These are phyloP conservation scores for Xyliphius kryptos DNA, from an alignment of 2,113 vertebrate species.

Conservation along the genomic window DNA sequence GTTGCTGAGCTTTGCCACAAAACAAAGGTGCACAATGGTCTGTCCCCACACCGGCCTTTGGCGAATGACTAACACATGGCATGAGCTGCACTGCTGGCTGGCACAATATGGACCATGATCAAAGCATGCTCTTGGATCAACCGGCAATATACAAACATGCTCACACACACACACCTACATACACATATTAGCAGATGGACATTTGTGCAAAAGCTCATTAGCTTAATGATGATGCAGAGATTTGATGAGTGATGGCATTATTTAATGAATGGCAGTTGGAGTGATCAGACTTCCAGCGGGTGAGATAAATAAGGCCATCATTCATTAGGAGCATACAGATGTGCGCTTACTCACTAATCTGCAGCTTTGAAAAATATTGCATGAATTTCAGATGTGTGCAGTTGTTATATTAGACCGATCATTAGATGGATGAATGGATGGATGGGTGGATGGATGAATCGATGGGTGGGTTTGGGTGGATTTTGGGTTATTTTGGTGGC, in stretches of 20 bases:
- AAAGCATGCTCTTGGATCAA: constrained; percentile 26
- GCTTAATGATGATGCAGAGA: constrained; percentile 16
- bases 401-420: too few relatives aligned
- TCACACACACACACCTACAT: too few relatives aligned
- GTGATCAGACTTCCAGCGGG: constrained; percentile 7
- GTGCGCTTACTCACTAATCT: constrained; percentile 1
- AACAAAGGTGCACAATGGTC: constrained; percentile 17
- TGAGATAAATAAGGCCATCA: constrained; percentile 9
- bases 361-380: not conserved
- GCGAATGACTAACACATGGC: constrained; percentile 37
- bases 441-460: too few relatives aligned
- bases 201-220: constrained; percentile 14
- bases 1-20: constrained; percentile 14
- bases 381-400: constrained; percentile 11
- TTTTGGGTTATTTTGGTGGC: too few relatives aligned
- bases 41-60: constrained; percentile 15
- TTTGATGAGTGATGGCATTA: constrained; percentile 17
- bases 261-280: constrained; percentile 16
- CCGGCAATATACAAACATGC: too few relatives aligned
- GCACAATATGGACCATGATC: constrained; percentile 21
- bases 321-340: constrained; percentile 9
- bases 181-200: constrained; percentile 14
- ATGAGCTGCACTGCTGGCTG: constrained; percentile 35
- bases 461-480: too few relatives aligned
- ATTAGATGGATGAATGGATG: too few relatives aligned